Evolutionary conservation across 2,888 invertebrate genomes (phyloP).

Genomic region (Cheilosia impressa): DNA sequence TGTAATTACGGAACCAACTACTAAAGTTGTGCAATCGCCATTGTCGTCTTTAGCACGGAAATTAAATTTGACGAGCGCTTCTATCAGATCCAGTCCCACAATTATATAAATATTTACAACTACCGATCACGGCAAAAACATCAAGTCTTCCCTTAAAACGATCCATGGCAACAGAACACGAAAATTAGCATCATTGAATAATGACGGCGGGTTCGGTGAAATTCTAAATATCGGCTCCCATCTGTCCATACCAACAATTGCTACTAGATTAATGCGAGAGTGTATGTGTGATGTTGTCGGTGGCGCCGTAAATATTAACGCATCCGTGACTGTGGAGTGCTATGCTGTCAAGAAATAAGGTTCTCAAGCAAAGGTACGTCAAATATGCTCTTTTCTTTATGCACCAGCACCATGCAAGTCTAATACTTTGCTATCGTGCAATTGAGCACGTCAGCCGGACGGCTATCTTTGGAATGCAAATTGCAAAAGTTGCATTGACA

Average conservation of each 20-base stretch:
- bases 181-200: constrained; percentile 41
- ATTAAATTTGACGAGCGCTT: not conserved
- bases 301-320: constrained; percentile 44
- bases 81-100: constrained; percentile 4
- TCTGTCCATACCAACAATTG: not conserved
- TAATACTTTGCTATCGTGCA: constrained; percentile 11
- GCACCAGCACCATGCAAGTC: constrained; percentile 2
- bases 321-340: constrained; percentile 47
- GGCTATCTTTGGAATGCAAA: constrained; percentile 40
- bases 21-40: not conserved
- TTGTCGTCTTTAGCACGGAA: not conserved
- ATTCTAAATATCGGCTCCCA: not conserved
- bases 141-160: constrained; percentile 4
- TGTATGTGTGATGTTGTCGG: not conserved
- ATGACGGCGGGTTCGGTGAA: constrained; percentile 8
- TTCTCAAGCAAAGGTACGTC: not conserved
- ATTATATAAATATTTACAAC: not conserved
- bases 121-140: not conserved
- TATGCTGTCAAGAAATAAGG: constrained; percentile 1
- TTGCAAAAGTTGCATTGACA: constrained; percentile 26
- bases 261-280: not conserved
- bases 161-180: constrained; percentile 6
- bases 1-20: not conserved
- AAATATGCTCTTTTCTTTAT: not conserved
- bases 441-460: constrained; percentile 6